Evolutionary conservation across 2,888 invertebrate species (phyloP).

Genomic region (Neria commutata): DNA sequence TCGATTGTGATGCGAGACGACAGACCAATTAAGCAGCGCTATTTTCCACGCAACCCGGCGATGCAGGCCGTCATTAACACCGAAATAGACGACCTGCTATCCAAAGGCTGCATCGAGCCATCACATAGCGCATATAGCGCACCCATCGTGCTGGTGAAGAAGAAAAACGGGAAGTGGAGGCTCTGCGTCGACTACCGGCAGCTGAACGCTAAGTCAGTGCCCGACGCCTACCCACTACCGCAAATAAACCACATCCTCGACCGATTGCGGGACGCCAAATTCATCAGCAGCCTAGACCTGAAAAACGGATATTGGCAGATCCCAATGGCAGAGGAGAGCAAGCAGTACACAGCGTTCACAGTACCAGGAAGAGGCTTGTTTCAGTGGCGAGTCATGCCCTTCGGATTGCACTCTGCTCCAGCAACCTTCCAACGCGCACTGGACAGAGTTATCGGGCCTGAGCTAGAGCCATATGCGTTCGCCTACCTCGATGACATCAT

Average conservation of each 20-base stretch:
- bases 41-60: constrained; percentile 14
- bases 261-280: neutral
- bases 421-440: constrained; percentile 20
- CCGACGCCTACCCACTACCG: too few species aligned
- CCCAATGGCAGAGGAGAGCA: neutral
- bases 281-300: constrained; percentile 2
- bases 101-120: constrained; percentile 9
- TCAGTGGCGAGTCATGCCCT: constrained; percentile 16
- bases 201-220: too few species aligned
- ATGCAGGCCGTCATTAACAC: constrained; percentile 14
- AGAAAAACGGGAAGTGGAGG: constrained; percentile 16
- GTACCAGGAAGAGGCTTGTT: neutral
- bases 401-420: constrained; percentile 20
- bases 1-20: constrained; percentile 6
- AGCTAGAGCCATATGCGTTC: constrained; percentile 6
- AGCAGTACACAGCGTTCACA: neutral
- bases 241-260: constrained; percentile 6
- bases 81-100: constrained; percentile 6
- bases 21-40: constrained; percentile 10
- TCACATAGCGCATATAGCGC: constrained; percentile 15
- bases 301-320: constrained; percentile 5
- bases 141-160: constrained; percentile 9
- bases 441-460: constrained; percentile 6
- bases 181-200: constrained; percentile 12
- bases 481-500: constrained; percentile 12